Base-by-base conservation (phyloP, 1,140 invertebrate species). In the Palaemon carinicauda region DNA sequence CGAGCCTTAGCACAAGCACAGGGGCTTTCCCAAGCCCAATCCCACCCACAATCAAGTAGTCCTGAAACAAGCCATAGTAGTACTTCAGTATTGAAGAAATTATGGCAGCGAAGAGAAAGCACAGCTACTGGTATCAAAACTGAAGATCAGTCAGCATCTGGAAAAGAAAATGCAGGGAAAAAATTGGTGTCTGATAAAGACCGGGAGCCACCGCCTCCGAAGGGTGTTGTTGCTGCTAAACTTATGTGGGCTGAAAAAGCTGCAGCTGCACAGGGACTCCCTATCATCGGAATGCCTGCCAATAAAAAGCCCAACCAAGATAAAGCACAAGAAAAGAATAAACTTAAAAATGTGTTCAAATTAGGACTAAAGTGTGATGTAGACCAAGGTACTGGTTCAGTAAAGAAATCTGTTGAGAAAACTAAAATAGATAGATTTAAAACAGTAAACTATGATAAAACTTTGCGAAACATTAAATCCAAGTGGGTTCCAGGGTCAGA, bases 371-470 rank as follows among this genome's bases (percentile, higher is more conserved):
- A 89, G 71, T 88, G 88, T 65, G 87, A 89, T 53, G 60, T 87
- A 19, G 90, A 89, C 33, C 82, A 82, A 19, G 51, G 71, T 19
- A 84, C 87, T n/a, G 87, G 77, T 17, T 52, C 80, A 15, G 80
- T 53, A 9, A 89, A 88, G 69, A 89, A 89, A 53, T 71, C 83
- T 12, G 95, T 96, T 88, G 93, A 95, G 3, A 91, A 91, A 85
- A 95, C 96, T 77, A 95, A 96, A 90, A 93, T 93, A 3, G 96
- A 96, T 90, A 93, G 95, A 21, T 97, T 97, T 89, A 96, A 96
- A 90, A 93, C 96, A 0, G 96, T 97, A 1, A 97, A 97, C 90
- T 97, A 97, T 90, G 96, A 97, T 90, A 93, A 95, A 52, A 96
- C 96, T 90, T 92, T 97, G 51, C 91, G 96, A 1, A 96, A 96